A percentile compares a stretch with the other conserved stretches of the same genome.
phyloP scores from a whole-genome alignment of 1,140 invertebrate species.

The Neuroterus valhalla region DNA sequence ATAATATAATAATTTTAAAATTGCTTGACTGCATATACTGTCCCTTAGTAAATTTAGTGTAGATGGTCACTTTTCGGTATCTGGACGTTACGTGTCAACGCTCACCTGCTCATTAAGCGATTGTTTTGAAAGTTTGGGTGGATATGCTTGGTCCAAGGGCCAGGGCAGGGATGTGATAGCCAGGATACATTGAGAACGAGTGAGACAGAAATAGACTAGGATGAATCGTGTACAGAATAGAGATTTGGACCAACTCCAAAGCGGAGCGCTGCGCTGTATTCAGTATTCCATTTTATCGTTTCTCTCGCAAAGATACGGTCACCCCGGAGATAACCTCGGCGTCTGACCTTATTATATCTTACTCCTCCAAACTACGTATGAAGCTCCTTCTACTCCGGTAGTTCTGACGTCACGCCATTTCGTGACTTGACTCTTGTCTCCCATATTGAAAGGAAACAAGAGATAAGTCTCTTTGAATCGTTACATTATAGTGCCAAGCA shows the following conservation, averaged over 20 bases:
- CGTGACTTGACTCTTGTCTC: slow-evolving; percentile 12
- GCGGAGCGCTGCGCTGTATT: slow-evolving; percentile 7
- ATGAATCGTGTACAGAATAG: neutral
- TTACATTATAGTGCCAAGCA: neutral
- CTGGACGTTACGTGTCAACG: slow-evolving; percentile 9
- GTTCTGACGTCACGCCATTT: slow-evolving; percentile 22
- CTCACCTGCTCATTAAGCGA: slow-evolving; percentile 10
- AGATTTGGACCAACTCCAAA: slow-evolving; percentile 24
- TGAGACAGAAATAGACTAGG: neutral
- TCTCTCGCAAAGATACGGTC: slow-evolving; percentile 25
- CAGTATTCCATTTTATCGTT: slow-evolving; percentile 23
- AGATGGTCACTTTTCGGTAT: slow-evolving; percentile 14
- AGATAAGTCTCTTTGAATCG: slow-evolving; percentile 21
- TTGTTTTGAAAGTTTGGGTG: slow-evolving; percentile 11
- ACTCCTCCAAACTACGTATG: slow-evolving; percentile 7
- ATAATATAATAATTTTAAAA: no score
- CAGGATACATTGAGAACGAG: slow-evolving; percentile 2
- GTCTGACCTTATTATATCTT: slow-evolving; percentile 28
- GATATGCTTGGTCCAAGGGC: neutral
- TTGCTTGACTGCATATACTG: no score
- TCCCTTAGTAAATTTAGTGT: neutral
- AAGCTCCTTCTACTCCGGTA: neutral
- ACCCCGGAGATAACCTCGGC: slow-evolving; percentile 15
- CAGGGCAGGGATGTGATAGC: neutral
- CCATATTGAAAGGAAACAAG: slow-evolving; percentile 23